Base-by-base conservation (phyloP, 2,113 vertebrate genomes). In the Nerophis ophidion region DNA sequence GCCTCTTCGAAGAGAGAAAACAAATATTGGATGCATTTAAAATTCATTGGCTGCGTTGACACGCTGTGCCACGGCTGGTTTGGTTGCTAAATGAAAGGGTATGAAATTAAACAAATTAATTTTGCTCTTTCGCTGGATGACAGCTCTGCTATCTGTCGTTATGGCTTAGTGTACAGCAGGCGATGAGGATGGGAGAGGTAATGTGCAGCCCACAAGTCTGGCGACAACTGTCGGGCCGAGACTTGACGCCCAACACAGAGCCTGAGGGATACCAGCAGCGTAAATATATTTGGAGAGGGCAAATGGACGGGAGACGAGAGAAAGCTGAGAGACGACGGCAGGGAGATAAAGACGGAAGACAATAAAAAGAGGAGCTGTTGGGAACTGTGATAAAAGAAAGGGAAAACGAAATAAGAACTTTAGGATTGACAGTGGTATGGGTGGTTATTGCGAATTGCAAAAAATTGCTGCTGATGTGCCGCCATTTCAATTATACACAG, bases 401-500 rank as follows among this genome's bases (percentile, higher is more conserved):
- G 47, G n/a, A 48, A 71, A 15, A 71, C 70, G 59, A 17, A 57
- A 40, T 46, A 33, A 26, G 57, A 52, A 48, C 47, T 34, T 35
- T 10, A 16, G 52, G 42, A 8, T 57, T 12, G 16, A 40, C 8
- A 47, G 48, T 45, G 53, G 61, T 26, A 26, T n/a, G 8, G n/a
- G 5, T 12, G 16, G 38, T 56, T 55, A 12, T 42, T 42, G 54
- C 36, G 42, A 40, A 89, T 87, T 85, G 83, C 84, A 86, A 87
- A 88, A 89, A 89, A 89, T 84, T 74, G 81, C 77, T 85, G 74
- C 84, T 84, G 86, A 89, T 89, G 80, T 82, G 70, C 72, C 53
- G 71, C 88, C 81, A 81, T 84, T 89, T 89, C 89, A 87, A 88
- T 88, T 89, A 89, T 86, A 85, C 89, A 89, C 84, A 87, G 86